These are phyloP conservation scores for Andrena hattorfiana DNA, from an alignment of 2,888 invertebrate genomes.

Conservation along the genomic window DNA sequence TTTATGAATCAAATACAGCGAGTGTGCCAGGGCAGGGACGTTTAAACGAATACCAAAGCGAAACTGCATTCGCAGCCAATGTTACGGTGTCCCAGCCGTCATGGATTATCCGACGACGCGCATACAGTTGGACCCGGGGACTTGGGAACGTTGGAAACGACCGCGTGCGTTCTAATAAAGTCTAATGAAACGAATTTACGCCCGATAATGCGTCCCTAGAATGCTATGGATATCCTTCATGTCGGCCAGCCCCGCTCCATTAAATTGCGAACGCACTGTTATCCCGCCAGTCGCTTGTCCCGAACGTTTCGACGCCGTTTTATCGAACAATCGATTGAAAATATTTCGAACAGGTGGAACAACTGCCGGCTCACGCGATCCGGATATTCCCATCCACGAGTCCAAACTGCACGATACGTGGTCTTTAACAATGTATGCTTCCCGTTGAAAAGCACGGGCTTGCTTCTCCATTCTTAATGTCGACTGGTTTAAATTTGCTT, in stretches of 20 bases:
- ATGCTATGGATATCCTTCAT: slow-evolving; percentile 55
- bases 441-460: neutral
- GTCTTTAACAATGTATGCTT: neutral
- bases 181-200: slow-evolving; percentile 68
- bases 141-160: slow-evolving; percentile 49
- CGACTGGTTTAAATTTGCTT: neutral
- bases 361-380: neutral
- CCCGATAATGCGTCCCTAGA: slow-evolving; percentile 62
- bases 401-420: neutral
- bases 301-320: slow-evolving; percentile 34
- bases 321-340: slow-evolving; percentile 51
- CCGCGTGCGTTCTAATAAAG: slow-evolving; percentile 63
- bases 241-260: slow-evolving; percentile 34
- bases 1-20: slow-evolving; percentile 37
- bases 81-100: slow-evolving; percentile 45
- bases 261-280: slow-evolving; percentile 43
- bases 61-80: slow-evolving; percentile 26
- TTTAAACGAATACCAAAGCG: slow-evolving; percentile 51
- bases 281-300: slow-evolving; percentile 5
- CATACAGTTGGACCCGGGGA: slow-evolving; percentile 26
- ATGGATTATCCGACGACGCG: slow-evolving; percentile 53
- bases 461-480: neutral
- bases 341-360: slow-evolving; percentile 14
- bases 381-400: neutral
- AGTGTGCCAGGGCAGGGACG: neutral